A percentile compares a stretch with the other conserved stretches of the same genome.
Conservation (phyloP, 2,888 invertebrate species). For the Eustalomyia histrio region DNA sequence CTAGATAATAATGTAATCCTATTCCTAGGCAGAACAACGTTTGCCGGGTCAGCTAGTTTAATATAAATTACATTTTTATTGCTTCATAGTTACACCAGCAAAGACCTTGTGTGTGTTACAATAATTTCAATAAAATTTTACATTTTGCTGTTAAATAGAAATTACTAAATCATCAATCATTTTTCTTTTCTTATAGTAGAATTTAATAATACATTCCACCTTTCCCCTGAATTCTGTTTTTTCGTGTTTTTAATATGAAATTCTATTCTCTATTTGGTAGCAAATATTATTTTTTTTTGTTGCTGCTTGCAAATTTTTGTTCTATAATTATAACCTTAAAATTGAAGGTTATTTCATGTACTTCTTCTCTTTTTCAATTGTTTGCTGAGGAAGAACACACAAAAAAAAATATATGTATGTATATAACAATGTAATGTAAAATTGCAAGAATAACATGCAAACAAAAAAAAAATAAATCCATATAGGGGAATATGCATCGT, state of each 20-base stretch:
- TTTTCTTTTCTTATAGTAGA: background rate
- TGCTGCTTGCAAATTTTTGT: slow-evolving; percentile 8
- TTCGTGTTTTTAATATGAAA: background rate
- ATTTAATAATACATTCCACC: background rate
- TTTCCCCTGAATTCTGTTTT: background rate
- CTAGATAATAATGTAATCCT: too few relatives aligned
- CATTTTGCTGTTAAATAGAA: background rate
- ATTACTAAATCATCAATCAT: background rate
- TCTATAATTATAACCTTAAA: slow-evolving; percentile 29
- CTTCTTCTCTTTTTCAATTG: slow-evolving; percentile 3
- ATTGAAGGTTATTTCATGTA: slow-evolving; percentile 26
- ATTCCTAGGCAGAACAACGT: too few relatives aligned
- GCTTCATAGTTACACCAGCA: background rate
- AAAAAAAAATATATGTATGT: background rate
- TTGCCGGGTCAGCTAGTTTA: too few relatives aligned
- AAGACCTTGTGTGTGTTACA: background rate
- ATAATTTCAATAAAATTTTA: background rate
- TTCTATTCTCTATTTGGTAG: slow-evolving; percentile 1
- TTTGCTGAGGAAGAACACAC: background rate
- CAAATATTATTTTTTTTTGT: background rate
- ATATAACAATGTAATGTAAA: background rate
- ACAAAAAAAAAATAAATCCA: too few relatives aligned
- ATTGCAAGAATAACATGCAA: background rate
- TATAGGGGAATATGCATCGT: background rate
- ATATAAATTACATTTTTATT: too few relatives aligned